A percentile compares a stretch with the other conserved stretches of the same genome.
Evolutionary conservation across 2,113 vertebrate genomes (phyloP).

Genomic region (Daubentonia madagascariensis): DNA sequence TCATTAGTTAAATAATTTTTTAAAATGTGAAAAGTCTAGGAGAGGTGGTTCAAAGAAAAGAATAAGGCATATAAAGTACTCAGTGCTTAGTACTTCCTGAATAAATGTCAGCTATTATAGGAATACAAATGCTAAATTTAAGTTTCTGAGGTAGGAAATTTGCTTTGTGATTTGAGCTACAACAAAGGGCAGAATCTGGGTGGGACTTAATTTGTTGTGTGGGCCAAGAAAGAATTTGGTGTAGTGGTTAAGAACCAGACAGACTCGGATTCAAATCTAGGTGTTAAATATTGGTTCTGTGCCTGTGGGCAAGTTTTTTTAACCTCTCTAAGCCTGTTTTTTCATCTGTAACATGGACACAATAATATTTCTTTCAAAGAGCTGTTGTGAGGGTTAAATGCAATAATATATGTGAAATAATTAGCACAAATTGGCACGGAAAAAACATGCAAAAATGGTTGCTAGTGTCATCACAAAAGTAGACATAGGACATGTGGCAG

Average conservation of each 20-base stretch:
- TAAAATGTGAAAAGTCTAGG: background rate
- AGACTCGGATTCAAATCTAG: background rate
- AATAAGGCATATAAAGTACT: background rate
- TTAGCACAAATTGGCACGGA: slow-evolving; percentile 13
- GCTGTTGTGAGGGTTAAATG: slow-evolving; percentile 10
- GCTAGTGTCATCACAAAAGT: background rate
- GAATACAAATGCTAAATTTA: background rate
- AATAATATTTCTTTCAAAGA: slow-evolving; percentile 28
- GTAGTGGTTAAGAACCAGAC: background rate
- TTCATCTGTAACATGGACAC: slow-evolving; percentile 53
- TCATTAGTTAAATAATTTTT: background rate
- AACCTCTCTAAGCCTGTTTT: background rate
- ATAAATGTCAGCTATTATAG: background rate
- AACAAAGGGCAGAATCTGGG: background rate
- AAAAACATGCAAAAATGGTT: slow-evolving; percentile 17
- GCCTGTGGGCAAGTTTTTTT: background rate
- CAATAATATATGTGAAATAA: slow-evolving; percentile 54
- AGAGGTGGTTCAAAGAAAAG: background rate
- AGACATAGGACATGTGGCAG: slow-evolving; percentile 28
- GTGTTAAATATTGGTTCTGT: background rate
- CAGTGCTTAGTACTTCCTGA: background rate
- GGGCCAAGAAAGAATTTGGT: background rate
- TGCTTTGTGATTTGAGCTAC: background rate
- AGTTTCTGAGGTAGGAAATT: background rate
- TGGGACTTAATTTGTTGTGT: background rate